Base-by-base conservation (phyloP, 1,140 invertebrate species). In the Muscidifurax raptorellus region DNA sequence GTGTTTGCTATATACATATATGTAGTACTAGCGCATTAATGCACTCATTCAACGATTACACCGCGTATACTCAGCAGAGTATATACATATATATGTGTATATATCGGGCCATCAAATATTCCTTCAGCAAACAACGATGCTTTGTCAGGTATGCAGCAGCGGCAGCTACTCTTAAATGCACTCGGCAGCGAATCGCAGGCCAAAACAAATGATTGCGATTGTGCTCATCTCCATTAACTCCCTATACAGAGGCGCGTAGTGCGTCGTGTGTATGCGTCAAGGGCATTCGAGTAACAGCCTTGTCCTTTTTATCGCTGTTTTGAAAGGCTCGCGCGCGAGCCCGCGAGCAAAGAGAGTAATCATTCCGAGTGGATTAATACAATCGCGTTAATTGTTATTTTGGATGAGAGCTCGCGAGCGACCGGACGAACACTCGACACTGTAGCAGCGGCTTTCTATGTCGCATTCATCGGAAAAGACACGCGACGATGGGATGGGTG, bases 341-440 rank as follows among this genome's bases (percentile, higher is more conserved):
- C 22, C 1, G 18, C 52, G 22, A 22, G 44, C 22, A 83, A 78
- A 52, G 18, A 18, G 52, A 22, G 44, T 36, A 83, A 78, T 59
- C 44, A 59, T 36, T 69, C 40, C 30, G 52, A 84, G 77, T 84
- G 67, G 27, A 64, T 84, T 67, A 75, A 80, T 44, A 67, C 71
- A 80, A 84, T 79, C 18, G 28, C 40, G 36, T 44, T 75, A 67
- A 80, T 80, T 80, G 69, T 84, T 27, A 71, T 52, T 84, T 66
- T 75, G 47, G 28, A 52, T 25, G 36, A 64, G 30, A 59, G 52
- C 52, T 59, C 18, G 82, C 40, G 9, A 59, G 12, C 6, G n/a
- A 22, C 7, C 18, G 44, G 25, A 72, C 18, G 30, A 40, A 75
- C 44, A 83, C 74, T 71, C 75, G 22, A 83, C 47, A 10, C 47